Conservation (phyloP, 2,113 vertebrate genomes). For the Dinomys branickii region DNA sequence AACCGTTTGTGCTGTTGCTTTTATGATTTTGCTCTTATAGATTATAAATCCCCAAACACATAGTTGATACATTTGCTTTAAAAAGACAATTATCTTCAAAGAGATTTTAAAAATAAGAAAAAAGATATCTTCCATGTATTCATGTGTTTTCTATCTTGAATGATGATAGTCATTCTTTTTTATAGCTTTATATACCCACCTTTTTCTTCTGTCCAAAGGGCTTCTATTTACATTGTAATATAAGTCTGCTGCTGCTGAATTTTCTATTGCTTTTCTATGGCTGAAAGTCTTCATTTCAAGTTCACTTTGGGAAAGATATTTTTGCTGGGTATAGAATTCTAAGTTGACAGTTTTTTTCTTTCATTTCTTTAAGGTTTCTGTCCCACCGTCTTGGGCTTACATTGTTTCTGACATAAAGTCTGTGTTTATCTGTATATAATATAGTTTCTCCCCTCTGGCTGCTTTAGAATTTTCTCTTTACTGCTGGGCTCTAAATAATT, state of each 20-base stretch:
- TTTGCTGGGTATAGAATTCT: constrained; percentile 49
- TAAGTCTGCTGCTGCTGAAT: not conserved
- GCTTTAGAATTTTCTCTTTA: constrained; percentile 6
- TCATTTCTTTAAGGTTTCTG: not conserved
- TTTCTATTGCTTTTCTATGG: not conserved
- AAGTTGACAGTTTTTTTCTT: not conserved
- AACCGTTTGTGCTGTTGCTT: not conserved
- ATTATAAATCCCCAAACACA: not conserved
- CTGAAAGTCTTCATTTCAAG: constrained; percentile 1
- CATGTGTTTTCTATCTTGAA: not conserved
- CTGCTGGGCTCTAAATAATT: not conserved
- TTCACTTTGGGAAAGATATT: constrained; percentile 40
- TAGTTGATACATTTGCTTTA: constrained; percentile 16
- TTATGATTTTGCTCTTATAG: not conserved
- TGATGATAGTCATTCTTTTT: not conserved
- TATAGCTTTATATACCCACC: not conserved
- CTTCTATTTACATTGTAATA: not conserved
- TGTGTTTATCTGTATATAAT: not conserved
- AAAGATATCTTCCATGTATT: not conserved
- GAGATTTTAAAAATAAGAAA: constrained; percentile 35
- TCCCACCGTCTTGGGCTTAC: not conserved
- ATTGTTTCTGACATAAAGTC: not conserved
- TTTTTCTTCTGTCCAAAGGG: constrained; percentile 9
- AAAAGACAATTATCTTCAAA: constrained; percentile 48
- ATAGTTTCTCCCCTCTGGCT: not conserved